A percentile compares a stretch with the other conserved stretches of the same genome.
Evolutionary conservation across 2,113 vertebrate genomes (phyloP).

Genomic region (Xiphophorus hellerii): DNA sequence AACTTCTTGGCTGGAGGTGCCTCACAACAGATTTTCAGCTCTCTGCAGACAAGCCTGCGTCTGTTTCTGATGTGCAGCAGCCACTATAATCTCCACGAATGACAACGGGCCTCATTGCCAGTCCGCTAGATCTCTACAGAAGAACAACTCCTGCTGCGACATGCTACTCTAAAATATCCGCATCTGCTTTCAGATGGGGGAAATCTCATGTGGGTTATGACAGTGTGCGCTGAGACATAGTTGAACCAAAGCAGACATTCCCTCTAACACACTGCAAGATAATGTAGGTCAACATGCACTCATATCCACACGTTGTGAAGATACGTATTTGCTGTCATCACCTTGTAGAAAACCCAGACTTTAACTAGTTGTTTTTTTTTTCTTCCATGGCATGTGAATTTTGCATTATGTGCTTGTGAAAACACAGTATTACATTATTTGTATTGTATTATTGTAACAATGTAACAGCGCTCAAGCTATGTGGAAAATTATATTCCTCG

Average conservation of each 20-base stretch:
- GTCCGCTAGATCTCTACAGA: conserved; percentile 8
- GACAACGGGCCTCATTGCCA: conserved; percentile 14
- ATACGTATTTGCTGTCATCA: conserved; percentile 34
- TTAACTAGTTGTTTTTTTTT: conserved; percentile 1
- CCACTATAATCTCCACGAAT: conserved; percentile 3
- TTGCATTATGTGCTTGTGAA: not conserved
- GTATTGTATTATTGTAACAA: no score
- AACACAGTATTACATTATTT: not conserved
- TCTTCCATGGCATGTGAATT: not conserved
- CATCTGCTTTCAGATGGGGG: conserved; percentile 10
- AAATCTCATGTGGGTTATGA: conserved; percentile 14
- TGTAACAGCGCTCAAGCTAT: no score
- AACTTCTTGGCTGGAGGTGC: not conserved
- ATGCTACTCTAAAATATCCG: conserved; percentile 22
- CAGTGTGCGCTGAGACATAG: conserved; percentile 27
- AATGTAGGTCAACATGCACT: conserved; percentile 33
- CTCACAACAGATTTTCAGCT: not conserved
- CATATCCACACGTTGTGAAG: conserved; percentile 1
- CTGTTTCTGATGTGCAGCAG: not conserved
- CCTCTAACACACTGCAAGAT: conserved; percentile 10
- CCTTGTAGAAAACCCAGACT: conserved; percentile 3
- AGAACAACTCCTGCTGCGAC: conserved; percentile 15
- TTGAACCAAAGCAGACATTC: conserved; percentile 16
- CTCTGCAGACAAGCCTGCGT: not conserved
- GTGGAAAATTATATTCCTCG: not conserved